Conservation (phyloP, 2,797 vertebrate genomes). For the Pantherophis alleghaniensis region DNA sequence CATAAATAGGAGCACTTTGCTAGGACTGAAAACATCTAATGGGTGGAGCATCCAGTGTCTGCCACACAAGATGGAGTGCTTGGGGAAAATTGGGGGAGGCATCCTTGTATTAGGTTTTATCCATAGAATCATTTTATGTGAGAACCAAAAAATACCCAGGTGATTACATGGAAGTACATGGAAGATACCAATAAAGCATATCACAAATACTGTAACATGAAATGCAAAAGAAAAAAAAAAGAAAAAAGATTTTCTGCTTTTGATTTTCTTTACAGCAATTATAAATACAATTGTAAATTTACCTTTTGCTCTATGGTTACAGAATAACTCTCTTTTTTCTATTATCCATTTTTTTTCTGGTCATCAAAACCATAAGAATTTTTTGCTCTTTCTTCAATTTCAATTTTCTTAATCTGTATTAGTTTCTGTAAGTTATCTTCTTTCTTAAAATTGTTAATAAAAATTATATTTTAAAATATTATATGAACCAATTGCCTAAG, state of each 20-base stretch:
- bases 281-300: not conserved
- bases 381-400: not conserved
- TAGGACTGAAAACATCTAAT: not conserved
- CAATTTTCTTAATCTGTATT: not conserved
- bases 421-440: not conserved
- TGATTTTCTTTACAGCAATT: not conserved
- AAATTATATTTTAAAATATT: not conserved
- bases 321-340: not conserved
- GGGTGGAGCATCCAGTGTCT: not conserved
- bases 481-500: not conserved
- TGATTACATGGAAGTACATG: not conserved
- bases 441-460: not conserved
- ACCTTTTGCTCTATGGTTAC: not conserved
- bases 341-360: not conserved
- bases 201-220: not conserved
- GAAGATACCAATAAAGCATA: not conserved
- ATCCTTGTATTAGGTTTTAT: not conserved
- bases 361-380: not conserved
- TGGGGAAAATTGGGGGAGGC: not conserved
- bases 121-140: not conserved
- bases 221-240: not conserved
- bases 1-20: not conserved
- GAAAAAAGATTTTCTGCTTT: not conserved
- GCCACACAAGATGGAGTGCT: not conserved
- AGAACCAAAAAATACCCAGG: not conserved